Evolutionary conservation across 2,113 vertebrate species (phyloP), one percentile per base, ranked within the genome.

Genomic region (Pseudopodoces humilis): DNA sequence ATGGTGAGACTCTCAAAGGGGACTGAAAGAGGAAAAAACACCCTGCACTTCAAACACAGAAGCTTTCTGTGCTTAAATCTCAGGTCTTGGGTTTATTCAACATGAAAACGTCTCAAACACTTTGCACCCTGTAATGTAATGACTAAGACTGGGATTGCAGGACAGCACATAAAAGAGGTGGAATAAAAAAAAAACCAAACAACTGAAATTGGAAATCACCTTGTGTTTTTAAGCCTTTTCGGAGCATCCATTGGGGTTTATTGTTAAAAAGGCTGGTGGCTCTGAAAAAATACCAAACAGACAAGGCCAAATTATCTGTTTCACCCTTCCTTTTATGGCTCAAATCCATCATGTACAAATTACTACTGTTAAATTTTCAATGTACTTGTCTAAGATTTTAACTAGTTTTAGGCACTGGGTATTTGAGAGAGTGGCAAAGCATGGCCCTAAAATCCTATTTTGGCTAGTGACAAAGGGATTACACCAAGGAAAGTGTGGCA

Each of bases 161-260:
- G 63, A 77, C 27, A 83, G 62, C 31, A 74, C 18, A 16, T 46
- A 55, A 39, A 79, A 77, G 39, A n/a, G 23, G 19, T 8, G 18
- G 39, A 81, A 86, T 46, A 7, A 62, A 55, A 37, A 76, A 55
- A 39, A 39, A 39, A 39, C 8, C 39, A 39, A 39, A 39, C 63
- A 95, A 74, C 52, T 20, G 64, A 94, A 71, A 63, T 43, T 89
- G 74, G 87, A 95, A 95, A 94, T 59, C 24, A 84, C 77, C 47
- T 90, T 80, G 41, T 72, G 64, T 37, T 79, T 93, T 49, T 23
- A 86, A 94, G 33, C 18, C 47, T 52, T 79, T 83, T 81, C 5
- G 10, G 60, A 83, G 31, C 19, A 37, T 46, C 72, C 47, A 11
- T 30, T 77, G 31, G 3, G 15, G 44, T 80, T 69, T 63, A 33